phyloP scores from a whole-genome alignment of 2,888 invertebrate species.

The Papilio demoleus region DNA sequence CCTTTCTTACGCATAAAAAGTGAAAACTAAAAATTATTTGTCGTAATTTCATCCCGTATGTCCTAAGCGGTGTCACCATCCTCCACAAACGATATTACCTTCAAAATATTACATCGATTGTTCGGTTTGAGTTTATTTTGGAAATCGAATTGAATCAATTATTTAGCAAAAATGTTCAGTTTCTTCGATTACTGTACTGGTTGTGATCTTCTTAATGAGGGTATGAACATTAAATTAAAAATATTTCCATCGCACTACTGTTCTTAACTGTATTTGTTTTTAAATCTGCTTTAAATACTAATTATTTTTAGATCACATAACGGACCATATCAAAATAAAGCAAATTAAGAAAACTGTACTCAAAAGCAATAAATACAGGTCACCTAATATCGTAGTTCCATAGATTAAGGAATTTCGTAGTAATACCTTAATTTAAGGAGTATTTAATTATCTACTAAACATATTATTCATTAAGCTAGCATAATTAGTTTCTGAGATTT shows the following conservation, averaged over 20 bases:
- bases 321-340: no score
- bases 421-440: no score
- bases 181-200: not conserved
- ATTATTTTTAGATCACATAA: no score
- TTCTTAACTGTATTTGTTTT: not conserved
- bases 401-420: no score
- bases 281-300: not conserved
- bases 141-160: not conserved
- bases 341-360: no score
- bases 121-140: conserved; percentile 46
- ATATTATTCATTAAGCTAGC: no score
- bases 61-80: conserved; percentile 38
- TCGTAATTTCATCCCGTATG: conserved; percentile 45
- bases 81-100: conserved; percentile 48
- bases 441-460: no score
- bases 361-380: no score
- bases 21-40: conserved; percentile 34
- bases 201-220: not conserved
- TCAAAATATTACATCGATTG: conserved; percentile 56
- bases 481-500: no score
- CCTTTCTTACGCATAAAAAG: no score
- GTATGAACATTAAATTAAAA: not conserved
- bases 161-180: not conserved
- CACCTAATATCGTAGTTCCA: no score
- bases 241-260: not conserved